phyloP scores from a whole-genome alignment of 2,797 vertebrate genomes.

The Coregonus suidteri region DNA sequence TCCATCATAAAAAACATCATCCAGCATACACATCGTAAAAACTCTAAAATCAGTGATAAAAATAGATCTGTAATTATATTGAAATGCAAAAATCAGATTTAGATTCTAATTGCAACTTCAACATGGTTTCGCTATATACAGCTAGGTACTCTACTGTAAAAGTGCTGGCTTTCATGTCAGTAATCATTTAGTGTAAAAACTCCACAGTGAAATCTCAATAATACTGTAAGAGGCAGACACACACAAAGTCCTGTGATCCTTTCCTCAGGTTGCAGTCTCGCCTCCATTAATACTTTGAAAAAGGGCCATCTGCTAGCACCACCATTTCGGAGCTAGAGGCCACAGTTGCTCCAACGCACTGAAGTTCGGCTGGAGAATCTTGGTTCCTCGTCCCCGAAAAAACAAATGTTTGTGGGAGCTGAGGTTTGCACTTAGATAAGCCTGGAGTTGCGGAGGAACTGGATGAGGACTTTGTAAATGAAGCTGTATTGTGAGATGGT shows the following conservation, averaged over 20 bases:
- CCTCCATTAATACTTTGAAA: slow-evolving; percentile 49
- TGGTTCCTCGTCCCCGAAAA: too few species aligned
- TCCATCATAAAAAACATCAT: slow-evolving; percentile 34
- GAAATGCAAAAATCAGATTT: slow-evolving; percentile 36
- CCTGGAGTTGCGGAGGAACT: slow-evolving; percentile 94
- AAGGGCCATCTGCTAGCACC: slow-evolving; percentile 13
- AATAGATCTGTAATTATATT: slow-evolving; percentile 38
- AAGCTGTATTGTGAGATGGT: slow-evolving; percentile 94
- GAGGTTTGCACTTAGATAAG: slow-evolving; percentile 81
- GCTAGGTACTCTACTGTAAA: slow-evolving; percentile 59
- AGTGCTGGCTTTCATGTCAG: slow-evolving; percentile 73
- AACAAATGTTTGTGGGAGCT: too few species aligned
- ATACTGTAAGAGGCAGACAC: slow-evolving; percentile 65
- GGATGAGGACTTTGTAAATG: slow-evolving; percentile 92
- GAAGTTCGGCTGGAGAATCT: too few species aligned
- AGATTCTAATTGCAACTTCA: slow-evolving; percentile 55
- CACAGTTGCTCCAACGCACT: slow-evolving; percentile 13
- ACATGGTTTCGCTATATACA: slow-evolving; percentile 68
- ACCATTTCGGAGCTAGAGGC: slow-evolving; percentile 15
- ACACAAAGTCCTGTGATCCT: slow-evolving; percentile 37
- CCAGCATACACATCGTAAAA: slow-evolving; percentile 11
- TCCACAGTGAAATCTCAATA: slow-evolving; percentile 55
- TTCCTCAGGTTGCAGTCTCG: slow-evolving; percentile 40
- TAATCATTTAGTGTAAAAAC: slow-evolving; percentile 60
- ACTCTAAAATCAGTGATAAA: slow-evolving; percentile 30